A percentile compares a stretch with the other conserved stretches of the same genome.
Evolutionary conservation across 2,797 vertebrate species (phyloP).

Genomic region (Melanogrammus aeglefinus): DNA sequence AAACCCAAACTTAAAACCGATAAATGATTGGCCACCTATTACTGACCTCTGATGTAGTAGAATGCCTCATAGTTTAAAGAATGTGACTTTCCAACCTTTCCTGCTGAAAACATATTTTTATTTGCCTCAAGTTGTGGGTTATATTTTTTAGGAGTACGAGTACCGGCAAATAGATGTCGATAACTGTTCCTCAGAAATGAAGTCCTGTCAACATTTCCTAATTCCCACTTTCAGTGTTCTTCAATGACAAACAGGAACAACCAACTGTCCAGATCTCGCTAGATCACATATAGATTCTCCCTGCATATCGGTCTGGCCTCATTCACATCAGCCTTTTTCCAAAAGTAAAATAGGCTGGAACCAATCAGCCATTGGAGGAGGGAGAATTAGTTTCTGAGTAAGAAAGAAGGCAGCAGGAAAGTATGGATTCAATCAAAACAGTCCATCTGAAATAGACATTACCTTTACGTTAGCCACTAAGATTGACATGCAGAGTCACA

Average conservation of each 20-base stretch:
- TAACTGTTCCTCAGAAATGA: background rate
- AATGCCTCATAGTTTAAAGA: background rate
- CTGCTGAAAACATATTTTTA: no score
- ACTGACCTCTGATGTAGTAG: no score
- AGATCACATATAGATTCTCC: background rate
- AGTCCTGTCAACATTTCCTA: background rate
- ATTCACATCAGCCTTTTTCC: background rate
- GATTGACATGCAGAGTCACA: no score
- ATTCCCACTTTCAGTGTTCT: background rate
- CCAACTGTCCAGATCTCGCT: background rate
- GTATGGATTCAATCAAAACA: no score
- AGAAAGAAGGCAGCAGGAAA: background rate
- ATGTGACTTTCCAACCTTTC: background rate
- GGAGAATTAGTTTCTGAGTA: background rate
- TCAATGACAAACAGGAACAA: background rate
- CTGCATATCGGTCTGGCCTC: background rate
- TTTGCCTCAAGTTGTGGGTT: background rate
- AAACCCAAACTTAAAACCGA: no score
- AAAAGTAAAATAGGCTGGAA: background rate
- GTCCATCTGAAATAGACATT: background rate
- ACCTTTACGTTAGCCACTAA: no score
- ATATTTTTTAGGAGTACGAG: background rate
- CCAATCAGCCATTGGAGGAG: background rate
- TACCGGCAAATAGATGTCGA: background rate
- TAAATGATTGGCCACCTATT: no score